Conservation (phyloP, 1,140 invertebrate species). For the Spodoptera litura region DNA sequence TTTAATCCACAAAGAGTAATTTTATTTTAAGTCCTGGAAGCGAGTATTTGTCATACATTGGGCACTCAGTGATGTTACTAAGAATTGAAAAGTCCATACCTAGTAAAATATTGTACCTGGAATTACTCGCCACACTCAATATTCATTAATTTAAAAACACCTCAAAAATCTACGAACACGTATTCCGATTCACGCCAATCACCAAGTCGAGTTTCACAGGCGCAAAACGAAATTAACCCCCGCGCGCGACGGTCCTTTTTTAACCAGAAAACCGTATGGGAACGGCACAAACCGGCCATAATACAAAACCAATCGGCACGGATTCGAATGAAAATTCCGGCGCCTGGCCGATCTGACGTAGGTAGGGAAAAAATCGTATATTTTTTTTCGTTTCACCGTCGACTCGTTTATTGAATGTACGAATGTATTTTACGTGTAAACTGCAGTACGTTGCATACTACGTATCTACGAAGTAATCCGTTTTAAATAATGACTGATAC, state of each 20-base stretch:
- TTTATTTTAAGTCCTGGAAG: no score
- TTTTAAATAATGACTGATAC: slow-evolving; percentile 45
- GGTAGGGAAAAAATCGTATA: neutral
- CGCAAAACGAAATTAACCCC: slow-evolving; percentile 24
- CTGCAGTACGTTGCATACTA: slow-evolving; percentile 24
- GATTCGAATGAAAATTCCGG: slow-evolving; percentile 43
- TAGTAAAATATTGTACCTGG: no score
- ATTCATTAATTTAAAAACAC: no score
- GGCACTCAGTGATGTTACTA: no score
- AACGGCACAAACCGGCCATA: slow-evolving; percentile 13
- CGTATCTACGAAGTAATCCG: slow-evolving; percentile 16
- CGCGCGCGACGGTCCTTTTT: neutral
- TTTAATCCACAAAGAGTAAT: no score
- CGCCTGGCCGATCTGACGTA: slow-evolving; percentile 2
- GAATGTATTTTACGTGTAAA: slow-evolving; percentile 45
- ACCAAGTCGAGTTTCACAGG: neutral
- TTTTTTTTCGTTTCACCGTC: slow-evolving; percentile 24
- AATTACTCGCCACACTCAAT: no score
- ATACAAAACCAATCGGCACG: slow-evolving; percentile 39
- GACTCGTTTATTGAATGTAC: slow-evolving; percentile 42
- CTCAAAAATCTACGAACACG: neutral
- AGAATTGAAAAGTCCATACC: no score
- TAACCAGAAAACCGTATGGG: slow-evolving; percentile 11
- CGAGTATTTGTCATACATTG: no score
- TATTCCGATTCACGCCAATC: neutral